Evolutionary conservation across 2,888 invertebrate species (phyloP), one percentile per base, ranked within the genome.

Genomic region (Trimorus sp.): DNA sequence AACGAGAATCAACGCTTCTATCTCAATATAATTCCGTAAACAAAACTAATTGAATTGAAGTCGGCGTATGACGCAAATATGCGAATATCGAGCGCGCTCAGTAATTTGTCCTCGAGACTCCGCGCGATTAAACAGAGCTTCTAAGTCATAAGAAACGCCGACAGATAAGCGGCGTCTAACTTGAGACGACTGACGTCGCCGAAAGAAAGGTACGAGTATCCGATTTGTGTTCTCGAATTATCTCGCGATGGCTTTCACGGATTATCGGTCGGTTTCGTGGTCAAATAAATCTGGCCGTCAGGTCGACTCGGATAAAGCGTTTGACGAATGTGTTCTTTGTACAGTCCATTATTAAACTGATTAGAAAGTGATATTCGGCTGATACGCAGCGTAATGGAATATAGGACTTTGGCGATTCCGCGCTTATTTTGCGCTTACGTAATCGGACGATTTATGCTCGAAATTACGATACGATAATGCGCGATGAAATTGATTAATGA

Each of bases 51-150:
- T 26, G 45, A 76, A 62, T n/a, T 51, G 45, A 54, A 37, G 12
- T 54, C 51, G 42, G 16, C 54, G 6, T 45, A 65, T 71, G 63
- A 51, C 71, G 78, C 12, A 73, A 79, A 73, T 65, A 59, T 63
- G 49, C 16, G 26, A 63, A 59, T 62, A 63, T 77, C 77, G 12
- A 48, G 79, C 59, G 54, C 73, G 49, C 70, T 62, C 73, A 68
- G 68, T 79, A 68, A 73, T 79, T 73, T 68, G 73, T 79, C 79
- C 79, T 79, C 79, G 73, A 73, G 68, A 40, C 73, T 68, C 53
- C 12, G 66, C 36, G 48, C 73, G 79, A 79, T 79, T 79, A 79
- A 79, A 79, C 79, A 79, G 73, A 79, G 73, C 79, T 79, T 79
- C 79, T 79, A 79, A 73, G 40, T 71, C 56, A 73, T 73, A 79